Base-by-base conservation (phyloP, 1,140 invertebrate species). In the Drosophila tristis region DNA sequence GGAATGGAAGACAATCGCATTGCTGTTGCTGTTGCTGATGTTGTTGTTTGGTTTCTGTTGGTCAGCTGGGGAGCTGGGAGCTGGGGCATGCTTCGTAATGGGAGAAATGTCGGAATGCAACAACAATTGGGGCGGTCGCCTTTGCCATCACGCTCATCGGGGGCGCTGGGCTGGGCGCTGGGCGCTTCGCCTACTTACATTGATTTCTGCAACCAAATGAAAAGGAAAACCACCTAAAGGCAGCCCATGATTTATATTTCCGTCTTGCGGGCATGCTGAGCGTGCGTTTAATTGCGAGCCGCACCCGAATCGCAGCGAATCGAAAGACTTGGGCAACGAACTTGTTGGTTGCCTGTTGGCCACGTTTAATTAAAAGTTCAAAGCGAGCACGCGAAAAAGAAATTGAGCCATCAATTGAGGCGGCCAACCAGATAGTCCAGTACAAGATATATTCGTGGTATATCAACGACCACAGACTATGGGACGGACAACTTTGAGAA, bases 131-230 rank as follows among this genome's bases (percentile, higher is more conserved):
- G 26, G 57, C 55, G 43, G 15, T 50, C 8, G 51, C 29, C 20
- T 56, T 44, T 39, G 49, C 54, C 60, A 44, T 29, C 51, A 35
- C 62, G 60, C 54, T 60, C 29, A 43, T 45, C 9, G 59, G 35
- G 53, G 59, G 71, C 65, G 9, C 31, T 11, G 31, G 31, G 31
- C 3, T 29, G 26, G 26, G 26, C 26, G 26, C 5, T 20, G 5
- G 23, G 23, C 23, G 23, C 2, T 3, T 3, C 2, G 31, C 31
- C 9, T 31, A 31, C 60, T 71, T 53, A 44, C 47, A 49, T 64
- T 72, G 54, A 80, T 56, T 78, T 82, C 43, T 59, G 63, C 66
- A 79, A 62, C 60, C 58, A 47, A 70, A 73, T 73, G 55, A 67
- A 78, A 76, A 68, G 23, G 54, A 56, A 84, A 68, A 53, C 55